Evolutionary conservation across 2,888 invertebrate species (phyloP), one percentile per base, ranked within the genome.

Genomic region (Pantelozetes paolii): DNA sequence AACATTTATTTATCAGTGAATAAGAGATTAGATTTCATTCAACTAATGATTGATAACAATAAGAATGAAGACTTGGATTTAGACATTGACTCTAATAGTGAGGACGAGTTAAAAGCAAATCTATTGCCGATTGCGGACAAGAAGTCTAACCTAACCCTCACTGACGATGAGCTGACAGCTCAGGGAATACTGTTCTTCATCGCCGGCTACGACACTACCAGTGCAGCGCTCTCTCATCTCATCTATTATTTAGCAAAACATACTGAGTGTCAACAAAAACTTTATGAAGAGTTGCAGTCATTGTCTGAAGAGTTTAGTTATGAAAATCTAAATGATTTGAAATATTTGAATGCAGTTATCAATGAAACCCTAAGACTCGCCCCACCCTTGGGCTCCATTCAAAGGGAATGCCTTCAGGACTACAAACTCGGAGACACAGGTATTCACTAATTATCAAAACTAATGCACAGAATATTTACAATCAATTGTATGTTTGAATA

Each of bases 271-370:
- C 75, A 75, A 54, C 62, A 74, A 20, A 71, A 67, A 74, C 64
- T 75, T 15, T 42, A 57, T 23, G 74, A 75, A 36, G 76, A 75
- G 42, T 40, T 67, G 32, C 18, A 32, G 5, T 18, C 18, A 9
- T 30, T 62, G 15, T 3, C 20, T 6, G 30, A 48, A 1, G 28
- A 36, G 8, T 72, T 72, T 18, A 30, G 15, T 23, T 67, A 48
- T 32, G 69, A 74, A 18, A 57, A 40, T 8, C 59, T 74, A 1
- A 50, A 71, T 42, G 15, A 64, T 32, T 45, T 74, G 6, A 40
- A 42, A 15, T 73, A 59, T 18, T 62, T 71, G 74, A 71, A 74
- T 71, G 74, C 71, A 64, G 57, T 74, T 15, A 67, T 74, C 50
- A 59, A 64, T 23, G 74, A 74, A n/a, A 74, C 74, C 0, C 57